phyloP scores from a whole-genome alignment of 2,888 invertebrate species.

The Mesorhabditis sp. region DNA sequence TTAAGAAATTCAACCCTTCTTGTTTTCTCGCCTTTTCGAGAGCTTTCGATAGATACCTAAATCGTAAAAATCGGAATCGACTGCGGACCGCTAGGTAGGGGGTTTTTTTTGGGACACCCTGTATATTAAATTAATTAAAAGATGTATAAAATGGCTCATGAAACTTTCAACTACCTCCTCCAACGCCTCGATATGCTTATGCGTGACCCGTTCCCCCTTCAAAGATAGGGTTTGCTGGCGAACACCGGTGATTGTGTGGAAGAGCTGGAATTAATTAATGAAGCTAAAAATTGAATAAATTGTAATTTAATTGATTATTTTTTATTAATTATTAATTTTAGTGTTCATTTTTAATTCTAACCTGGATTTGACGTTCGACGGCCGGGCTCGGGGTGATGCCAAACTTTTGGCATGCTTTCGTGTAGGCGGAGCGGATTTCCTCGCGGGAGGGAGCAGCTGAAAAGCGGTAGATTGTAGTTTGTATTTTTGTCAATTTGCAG shows the following conservation, averaged over 20 bases:
- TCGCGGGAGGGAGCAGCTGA: constrained; percentile 18
- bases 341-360: constrained; percentile 7
- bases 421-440: constrained; percentile 71
- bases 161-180: constrained; percentile 73
- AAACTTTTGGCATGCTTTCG: constrained; percentile 43
- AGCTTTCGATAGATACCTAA: no score
- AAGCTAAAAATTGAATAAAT: neutral
- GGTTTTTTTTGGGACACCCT: no score
- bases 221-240: constrained; percentile 35
- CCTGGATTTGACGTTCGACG: constrained; percentile 48
- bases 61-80: no score
- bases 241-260: constrained; percentile 32
- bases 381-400: constrained; percentile 58
- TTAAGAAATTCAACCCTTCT: no score
- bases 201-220: constrained; percentile 67
- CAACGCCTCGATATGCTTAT: constrained; percentile 74
- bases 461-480: no score
- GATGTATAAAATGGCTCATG: no score
- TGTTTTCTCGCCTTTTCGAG: no score
- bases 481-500: no score
- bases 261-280: constrained; percentile 13
- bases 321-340: no score
- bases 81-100: no score
- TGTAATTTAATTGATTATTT: neutral
- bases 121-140: neutral